phyloP scores from a whole-genome alignment of 2,113 vertebrate genomes.

The Oceanites oceanicus region DNA sequence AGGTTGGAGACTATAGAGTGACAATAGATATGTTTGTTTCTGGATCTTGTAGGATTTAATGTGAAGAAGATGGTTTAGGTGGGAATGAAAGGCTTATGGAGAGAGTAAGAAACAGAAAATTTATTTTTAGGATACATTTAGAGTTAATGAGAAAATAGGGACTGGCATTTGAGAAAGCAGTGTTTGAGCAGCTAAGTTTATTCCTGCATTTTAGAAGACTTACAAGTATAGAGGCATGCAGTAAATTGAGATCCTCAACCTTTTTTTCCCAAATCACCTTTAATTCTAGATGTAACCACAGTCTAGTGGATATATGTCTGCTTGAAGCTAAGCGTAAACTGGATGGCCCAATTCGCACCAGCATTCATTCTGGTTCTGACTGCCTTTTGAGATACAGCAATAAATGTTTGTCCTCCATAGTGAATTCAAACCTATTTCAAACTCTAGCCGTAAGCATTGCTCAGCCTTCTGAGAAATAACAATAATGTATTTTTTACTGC shows the following conservation, averaged over 20 bases:
- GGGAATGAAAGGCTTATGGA: not conserved
- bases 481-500: not conserved
- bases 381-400: not conserved
- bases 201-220: not conserved
- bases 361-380: not conserved
- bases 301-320: not conserved
- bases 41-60: not conserved
- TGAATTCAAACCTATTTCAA: not conserved
- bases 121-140: not conserved
- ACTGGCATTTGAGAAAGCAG: not conserved
- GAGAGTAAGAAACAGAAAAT: not conserved
- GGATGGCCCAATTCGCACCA: not conserved
- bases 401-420: not conserved
- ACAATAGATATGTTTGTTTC: not conserved
- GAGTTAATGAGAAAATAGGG: not conserved
- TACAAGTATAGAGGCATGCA: not conserved
- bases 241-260: not conserved
- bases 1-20: not conserved
- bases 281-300: not conserved
- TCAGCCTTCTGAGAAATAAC: constrained; percentile 10
- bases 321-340: not conserved
- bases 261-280: not conserved
- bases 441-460: not conserved
- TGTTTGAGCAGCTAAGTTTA: not conserved
- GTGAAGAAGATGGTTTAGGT: not conserved